Conservation (phyloP, 2,888 invertebrate genomes). For the Macrostomum cliftonense region DNA sequence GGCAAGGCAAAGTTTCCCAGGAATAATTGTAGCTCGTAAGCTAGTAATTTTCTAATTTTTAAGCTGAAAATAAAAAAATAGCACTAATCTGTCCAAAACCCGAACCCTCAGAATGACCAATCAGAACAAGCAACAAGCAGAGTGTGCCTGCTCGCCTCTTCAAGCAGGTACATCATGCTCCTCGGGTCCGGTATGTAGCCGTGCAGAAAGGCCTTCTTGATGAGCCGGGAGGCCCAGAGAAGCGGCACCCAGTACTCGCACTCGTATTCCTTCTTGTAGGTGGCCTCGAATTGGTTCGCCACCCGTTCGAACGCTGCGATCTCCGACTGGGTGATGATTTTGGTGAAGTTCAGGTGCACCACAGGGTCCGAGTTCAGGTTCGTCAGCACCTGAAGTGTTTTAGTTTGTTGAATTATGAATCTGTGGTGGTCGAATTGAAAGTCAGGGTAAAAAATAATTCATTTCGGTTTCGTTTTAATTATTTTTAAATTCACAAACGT, state of each 20-base stretch:
- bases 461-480: too few species aligned
- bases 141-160: not conserved
- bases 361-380: constrained; percentile 7
- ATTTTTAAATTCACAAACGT: too few species aligned
- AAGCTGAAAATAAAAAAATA: too few species aligned
- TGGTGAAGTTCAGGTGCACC: constrained; percentile 10
- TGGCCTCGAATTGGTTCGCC: constrained; percentile 9
- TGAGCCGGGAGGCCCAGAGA: constrained; percentile 7
- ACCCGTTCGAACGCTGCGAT: constrained; percentile 9
- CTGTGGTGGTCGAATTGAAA: too few species aligned
- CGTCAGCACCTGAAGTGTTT: not conserved
- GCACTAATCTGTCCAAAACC: too few species aligned
- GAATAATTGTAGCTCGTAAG: too few species aligned
- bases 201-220: constrained; percentile 11
- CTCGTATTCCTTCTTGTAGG: constrained; percentile 3
- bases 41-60: too few species aligned
- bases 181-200: constrained; percentile 11
- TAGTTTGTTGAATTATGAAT: too few species aligned
- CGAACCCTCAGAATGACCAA: too few species aligned
- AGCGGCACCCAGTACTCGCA: constrained; percentile 12
- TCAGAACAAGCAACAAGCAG: too few species aligned
- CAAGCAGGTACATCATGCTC: constrained; percentile 4
- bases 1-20: too few species aligned
- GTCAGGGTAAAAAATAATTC: too few species aligned
- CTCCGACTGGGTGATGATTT: constrained; percentile 10